Evolutionary conservation across 2,888 invertebrate species (phyloP).

Genomic region (Periphyllus acericola): DNA sequence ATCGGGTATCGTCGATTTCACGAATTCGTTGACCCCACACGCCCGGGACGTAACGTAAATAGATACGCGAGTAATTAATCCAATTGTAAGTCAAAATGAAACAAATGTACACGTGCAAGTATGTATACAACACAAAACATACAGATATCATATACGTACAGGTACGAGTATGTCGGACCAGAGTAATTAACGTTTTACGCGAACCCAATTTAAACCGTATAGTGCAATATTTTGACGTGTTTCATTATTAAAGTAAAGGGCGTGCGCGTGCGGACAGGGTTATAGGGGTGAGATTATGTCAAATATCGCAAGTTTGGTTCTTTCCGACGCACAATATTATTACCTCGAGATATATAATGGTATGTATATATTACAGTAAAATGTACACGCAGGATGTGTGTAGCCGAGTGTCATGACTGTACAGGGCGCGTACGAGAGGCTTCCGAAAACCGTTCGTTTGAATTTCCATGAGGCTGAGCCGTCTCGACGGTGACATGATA

Average conservation of each 20-base stretch:
- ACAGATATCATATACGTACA: neutral
- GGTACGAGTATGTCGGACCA: neutral
- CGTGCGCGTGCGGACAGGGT: neutral
- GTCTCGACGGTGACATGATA: neutral
- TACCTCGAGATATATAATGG: neutral
- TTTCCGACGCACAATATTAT: neutral
- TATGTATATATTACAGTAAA: no score
- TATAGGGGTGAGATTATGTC: neutral
- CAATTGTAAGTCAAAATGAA: no score
- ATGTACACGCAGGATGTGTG: no score
- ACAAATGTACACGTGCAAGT: no score
- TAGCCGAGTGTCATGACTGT: neutral
- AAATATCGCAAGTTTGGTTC: neutral
- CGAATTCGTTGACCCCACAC: no score
- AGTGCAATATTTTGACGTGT: neutral
- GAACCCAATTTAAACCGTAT: neutral
- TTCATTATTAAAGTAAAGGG: slow-evolving; percentile 10
- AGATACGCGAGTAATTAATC: no score
- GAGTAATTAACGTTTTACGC: neutral
- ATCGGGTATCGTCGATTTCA: no score
- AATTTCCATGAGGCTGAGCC: neutral
- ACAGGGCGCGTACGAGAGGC: neutral
- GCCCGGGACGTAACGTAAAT: no score
- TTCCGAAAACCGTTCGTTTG: slow-evolving; percentile 13
- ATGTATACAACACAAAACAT: no score